These are phyloP conservation scores for Synergus gifuensis DNA, from an alignment of 2,888 invertebrate genomes.

Conservation along the genomic window DNA sequence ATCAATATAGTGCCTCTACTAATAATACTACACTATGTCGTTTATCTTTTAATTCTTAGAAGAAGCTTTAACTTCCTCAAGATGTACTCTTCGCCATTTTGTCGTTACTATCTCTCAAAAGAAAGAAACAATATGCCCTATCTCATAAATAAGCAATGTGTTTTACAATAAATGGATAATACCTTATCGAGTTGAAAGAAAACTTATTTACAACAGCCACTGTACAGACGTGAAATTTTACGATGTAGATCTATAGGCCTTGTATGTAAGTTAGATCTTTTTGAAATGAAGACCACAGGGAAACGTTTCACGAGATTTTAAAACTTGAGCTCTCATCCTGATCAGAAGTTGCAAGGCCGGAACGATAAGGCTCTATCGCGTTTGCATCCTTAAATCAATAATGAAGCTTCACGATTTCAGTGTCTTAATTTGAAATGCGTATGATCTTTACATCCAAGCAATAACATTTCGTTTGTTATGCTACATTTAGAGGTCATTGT, in stretches of 20 bases:
- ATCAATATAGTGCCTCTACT: conserved; percentile 37
- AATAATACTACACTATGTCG: conserved; percentile 26
- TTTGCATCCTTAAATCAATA: no score
- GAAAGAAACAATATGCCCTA: conserved; percentile 70
- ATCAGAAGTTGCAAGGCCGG: neutral
- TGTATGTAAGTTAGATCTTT: conserved; percentile 22
- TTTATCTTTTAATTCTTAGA: conserved; percentile 12
- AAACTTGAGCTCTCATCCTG: neutral
- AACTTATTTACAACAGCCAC: conserved; percentile 67
- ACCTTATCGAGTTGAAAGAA: conserved; percentile 62
- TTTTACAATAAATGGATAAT: conserved; percentile 67
- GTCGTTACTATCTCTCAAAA: conserved; percentile 62
- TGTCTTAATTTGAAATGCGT: conserved; percentile 1
- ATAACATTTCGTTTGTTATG: conserved; percentile 19
- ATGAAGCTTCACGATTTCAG: no score
- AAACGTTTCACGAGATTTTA: conserved; percentile 19
- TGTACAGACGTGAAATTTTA: conserved; percentile 44
- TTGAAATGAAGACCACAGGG: conserved; percentile 44
- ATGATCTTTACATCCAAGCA: conserved; percentile 23
- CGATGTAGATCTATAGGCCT: conserved; percentile 30
- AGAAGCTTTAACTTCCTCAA: conserved; percentile 56
- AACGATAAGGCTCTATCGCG: no score
- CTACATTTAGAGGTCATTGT: conserved; percentile 38
- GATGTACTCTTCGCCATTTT: conserved; percentile 49
- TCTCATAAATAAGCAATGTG: conserved; percentile 70